phyloP scores from a whole-genome alignment of 2,797 vertebrate species.

The Gallinago stenura region DNA sequence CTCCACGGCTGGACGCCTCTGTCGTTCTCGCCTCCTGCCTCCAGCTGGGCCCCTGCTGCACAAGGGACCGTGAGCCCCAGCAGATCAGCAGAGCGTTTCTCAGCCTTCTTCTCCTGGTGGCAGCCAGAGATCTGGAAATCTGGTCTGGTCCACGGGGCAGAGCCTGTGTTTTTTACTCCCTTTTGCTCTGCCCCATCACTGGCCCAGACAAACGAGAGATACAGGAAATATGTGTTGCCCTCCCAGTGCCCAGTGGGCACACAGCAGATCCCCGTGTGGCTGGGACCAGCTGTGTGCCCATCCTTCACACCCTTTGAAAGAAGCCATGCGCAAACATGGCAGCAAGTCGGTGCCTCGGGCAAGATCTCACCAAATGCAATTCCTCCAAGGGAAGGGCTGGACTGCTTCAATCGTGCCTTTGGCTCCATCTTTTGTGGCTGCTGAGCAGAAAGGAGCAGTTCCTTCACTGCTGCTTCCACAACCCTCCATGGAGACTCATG shows the following conservation, averaged over 20 bases:
- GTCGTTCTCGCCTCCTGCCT: neutral
- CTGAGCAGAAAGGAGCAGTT: neutral
- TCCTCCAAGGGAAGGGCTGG: neutral
- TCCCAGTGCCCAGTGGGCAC: rapidly evolving
- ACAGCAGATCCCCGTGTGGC: neutral
- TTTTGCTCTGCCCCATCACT: neutral
- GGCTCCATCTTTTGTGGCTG: neutral
- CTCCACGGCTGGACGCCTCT: neutral
- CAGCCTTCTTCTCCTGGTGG: neutral
- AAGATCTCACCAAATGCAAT: neutral
- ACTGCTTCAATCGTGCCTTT: neutral
- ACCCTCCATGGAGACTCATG: neutral
- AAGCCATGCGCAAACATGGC: rapidly evolving
- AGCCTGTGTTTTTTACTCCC: neutral
- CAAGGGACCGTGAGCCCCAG: rapidly evolving
- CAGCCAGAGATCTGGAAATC: neutral
- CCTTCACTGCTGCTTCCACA: neutral
- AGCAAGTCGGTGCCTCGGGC: neutral
- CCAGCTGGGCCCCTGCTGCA: neutral
- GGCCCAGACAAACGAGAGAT: neutral
- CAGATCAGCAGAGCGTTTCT: neutral
- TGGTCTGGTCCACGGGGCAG: neutral
- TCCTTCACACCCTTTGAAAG: neutral
- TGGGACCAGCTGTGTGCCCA: neutral
- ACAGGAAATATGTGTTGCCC: rapidly evolving